Percentiles rank a stretch among this genome's conserved stretches.
Conservation (phyloP, 2,888 invertebrate species). For the Erebia epiphron region DNA sequence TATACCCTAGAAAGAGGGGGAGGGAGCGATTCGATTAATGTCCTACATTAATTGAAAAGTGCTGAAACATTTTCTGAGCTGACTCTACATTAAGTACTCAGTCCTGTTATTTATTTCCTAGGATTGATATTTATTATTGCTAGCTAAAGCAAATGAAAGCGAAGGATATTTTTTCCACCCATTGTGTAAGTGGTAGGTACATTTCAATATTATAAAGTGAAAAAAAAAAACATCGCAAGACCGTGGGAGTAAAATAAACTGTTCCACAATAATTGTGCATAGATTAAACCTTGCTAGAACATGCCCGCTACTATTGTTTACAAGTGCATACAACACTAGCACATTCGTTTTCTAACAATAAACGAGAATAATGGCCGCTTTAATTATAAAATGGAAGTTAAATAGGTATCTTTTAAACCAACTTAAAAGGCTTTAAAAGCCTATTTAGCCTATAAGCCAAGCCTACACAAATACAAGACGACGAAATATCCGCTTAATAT, state of each 20-base stretch:
- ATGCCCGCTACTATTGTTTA: constrained; percentile 14
- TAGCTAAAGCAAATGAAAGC: not conserved
- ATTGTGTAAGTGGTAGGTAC: too few species aligned
- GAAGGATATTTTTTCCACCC: too few species aligned
- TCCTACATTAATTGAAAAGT: not conserved
- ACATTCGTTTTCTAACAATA: constrained; percentile 24
- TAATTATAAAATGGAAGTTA: constrained; percentile 24
- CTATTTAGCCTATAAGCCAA: not conserved
- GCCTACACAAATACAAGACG: not conserved
- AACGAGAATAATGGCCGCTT: constrained; percentile 17
- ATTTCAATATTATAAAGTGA: not conserved
- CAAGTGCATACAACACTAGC: constrained; percentile 10
- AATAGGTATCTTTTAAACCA: not conserved
- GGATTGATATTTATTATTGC: not conserved
- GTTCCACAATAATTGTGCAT: constrained; percentile 1
- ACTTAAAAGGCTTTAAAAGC: too few species aligned
- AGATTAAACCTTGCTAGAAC: constrained; percentile 8
- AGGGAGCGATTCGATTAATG: not conserved
- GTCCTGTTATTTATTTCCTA: not conserved
- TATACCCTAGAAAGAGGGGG: too few species aligned
- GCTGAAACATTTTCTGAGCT: not conserved
- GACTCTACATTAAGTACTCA: not conserved
- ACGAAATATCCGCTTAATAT: not conserved
- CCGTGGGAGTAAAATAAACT: constrained; percentile 18
- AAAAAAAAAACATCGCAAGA: not conserved